phyloP scores from a whole-genome alignment of 2,888 invertebrate genomes.

The Napeogenes sylphis region DNA sequence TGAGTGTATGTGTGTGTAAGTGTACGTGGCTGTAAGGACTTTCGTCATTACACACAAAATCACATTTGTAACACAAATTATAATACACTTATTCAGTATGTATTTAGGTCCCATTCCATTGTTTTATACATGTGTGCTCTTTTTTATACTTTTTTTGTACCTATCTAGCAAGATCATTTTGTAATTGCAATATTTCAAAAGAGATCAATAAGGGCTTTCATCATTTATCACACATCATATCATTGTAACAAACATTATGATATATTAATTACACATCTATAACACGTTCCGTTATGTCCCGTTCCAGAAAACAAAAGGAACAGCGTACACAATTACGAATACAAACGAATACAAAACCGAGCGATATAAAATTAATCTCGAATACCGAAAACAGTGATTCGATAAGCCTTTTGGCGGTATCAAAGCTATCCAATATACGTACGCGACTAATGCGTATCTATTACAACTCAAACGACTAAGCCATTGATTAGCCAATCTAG shows the following conservation, averaged over 20 bases:
- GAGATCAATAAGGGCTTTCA: no score
- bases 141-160: background rate
- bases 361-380: constrained; percentile 13
- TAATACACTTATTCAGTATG: no score
- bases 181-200: no score
- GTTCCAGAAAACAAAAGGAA: no score
- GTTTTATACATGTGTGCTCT: background rate
- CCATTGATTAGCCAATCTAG: constrained; percentile 45
- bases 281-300: no score
- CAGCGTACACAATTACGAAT: background rate
- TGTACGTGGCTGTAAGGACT: no score
- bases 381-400: constrained; percentile 16
- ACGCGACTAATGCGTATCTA: constrained; percentile 32
- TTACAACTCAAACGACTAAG: constrained; percentile 27
- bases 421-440: constrained; percentile 36
- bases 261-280: no score
- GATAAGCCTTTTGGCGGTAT: constrained; percentile 28
- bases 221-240: constrained; percentile 19
- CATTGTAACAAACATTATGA: constrained; percentile 8
- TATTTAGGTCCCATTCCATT: background rate
- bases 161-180: no score
- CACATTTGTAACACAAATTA: background rate
- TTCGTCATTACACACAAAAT: background rate
- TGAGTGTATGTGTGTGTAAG: no score
- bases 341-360: background rate